Evolutionary conservation across 2,888 invertebrate genomes (phyloP).

Genomic region (Netelia virgata): DNA sequence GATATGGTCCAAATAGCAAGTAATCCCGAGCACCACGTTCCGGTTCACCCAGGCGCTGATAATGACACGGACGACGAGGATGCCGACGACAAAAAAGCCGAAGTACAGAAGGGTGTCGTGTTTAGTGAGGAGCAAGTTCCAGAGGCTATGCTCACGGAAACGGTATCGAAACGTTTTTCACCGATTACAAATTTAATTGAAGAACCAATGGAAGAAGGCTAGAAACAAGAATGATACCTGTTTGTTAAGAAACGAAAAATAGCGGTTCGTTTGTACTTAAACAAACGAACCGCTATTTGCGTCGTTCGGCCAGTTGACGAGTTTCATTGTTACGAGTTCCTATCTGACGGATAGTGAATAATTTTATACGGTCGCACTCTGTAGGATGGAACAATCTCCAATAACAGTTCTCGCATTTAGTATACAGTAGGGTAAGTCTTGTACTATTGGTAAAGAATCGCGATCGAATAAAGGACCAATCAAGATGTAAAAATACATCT

Average conservation of each 20-base stretch:
- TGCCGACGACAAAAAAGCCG: slow-evolving; percentile 80
- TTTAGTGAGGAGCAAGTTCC: slow-evolving; percentile 15
- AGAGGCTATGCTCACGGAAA: slow-evolving; percentile 16
- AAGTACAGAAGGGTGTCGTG: slow-evolving; percentile 37
- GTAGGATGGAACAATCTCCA: slow-evolving; percentile 12
- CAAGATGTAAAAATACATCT: neutral
- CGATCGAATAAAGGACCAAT: neutral
- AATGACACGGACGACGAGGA: slow-evolving; percentile 88
- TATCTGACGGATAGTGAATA: neutral
- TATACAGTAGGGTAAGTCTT: slow-evolving; percentile 3
- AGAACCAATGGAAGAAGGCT: slow-evolving; percentile 76
- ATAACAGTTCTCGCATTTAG: slow-evolving; percentile 34
- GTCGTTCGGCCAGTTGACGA: neutral
- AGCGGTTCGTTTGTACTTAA: too few relatives aligned
- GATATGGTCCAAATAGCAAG: slow-evolving; percentile 86
- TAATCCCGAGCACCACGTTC: slow-evolving; percentile 87
- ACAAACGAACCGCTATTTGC: neutral
- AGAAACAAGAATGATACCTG: neutral
- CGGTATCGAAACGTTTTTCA: slow-evolving; percentile 42
- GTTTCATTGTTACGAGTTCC: neutral
- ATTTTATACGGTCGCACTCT: neutral
- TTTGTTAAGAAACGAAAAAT: too few relatives aligned
- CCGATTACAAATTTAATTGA: slow-evolving; percentile 79
- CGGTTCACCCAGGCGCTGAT: slow-evolving; percentile 89
- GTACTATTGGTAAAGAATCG: too few relatives aligned